These are phyloP conservation scores for Antedon mediterranea DNA, from an alignment of 53 echinoderm and acorn worm species.

Conservation along the genomic window DNA sequence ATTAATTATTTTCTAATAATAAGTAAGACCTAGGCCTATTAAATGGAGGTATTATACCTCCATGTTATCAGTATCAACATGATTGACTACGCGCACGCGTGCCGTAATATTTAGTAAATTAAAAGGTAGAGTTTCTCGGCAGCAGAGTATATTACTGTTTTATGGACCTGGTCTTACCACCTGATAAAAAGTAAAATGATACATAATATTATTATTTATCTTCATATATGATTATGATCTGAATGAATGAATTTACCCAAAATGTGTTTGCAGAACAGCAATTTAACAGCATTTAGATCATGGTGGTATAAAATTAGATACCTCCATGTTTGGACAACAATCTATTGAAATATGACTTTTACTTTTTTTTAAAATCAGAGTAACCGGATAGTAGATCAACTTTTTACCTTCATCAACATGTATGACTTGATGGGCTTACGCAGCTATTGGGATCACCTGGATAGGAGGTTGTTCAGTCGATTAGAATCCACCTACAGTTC, in stretches of 20 bases:
- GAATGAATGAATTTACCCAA: no score
- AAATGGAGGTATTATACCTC: no score
- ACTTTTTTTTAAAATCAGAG: constrained; percentile 27
- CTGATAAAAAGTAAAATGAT: no score
- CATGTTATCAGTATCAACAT: background rate
- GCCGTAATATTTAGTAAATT: no score
- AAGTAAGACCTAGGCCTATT: no score
- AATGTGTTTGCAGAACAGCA: background rate
- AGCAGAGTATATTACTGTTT: no score
- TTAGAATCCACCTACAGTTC: constrained; percentile 45
- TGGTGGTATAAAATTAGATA: background rate
- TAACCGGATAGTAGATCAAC: constrained; percentile 78
- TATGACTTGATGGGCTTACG: constrained; percentile 56
- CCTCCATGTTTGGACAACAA: background rate
- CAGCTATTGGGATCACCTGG: constrained; percentile 72
- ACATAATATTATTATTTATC: no score
- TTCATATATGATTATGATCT: no score
- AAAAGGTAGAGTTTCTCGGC: no score
- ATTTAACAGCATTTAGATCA: background rate
- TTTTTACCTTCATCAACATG: constrained; percentile 36
- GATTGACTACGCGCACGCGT: no score
- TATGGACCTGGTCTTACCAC: no score
- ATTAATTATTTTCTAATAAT: no score
- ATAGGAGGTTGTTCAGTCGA: constrained; percentile 67
- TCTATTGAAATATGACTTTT: background rate